phyloP scores from a whole-genome alignment of 2,113 vertebrate species.

The Albula goreensis region DNA sequence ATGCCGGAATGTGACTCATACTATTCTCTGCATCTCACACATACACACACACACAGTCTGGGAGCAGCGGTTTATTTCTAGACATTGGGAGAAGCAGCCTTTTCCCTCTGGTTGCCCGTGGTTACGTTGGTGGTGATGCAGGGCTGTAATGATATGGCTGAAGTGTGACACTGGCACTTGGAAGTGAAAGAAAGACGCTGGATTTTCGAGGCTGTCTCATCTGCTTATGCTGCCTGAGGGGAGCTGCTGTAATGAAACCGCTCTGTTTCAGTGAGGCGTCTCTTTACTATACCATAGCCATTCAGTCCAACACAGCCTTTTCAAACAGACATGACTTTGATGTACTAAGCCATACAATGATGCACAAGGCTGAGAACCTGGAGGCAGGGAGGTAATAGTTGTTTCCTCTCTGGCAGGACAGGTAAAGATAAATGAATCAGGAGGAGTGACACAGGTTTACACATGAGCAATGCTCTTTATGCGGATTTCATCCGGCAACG shows the following conservation, averaged over 20 bases:
- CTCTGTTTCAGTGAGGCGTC: not conserved
- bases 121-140: conserved; percentile 12
- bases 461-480: too few species aligned
- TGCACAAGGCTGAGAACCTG: not conserved
- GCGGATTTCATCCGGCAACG: too few species aligned
- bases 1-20: not conserved
- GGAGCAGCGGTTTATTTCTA: not conserved
- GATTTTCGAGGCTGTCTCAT: not conserved
- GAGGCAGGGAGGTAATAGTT: not conserved
- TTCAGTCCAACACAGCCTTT: not conserved
- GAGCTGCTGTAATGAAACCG: not conserved
- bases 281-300: not conserved
- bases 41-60: not conserved
- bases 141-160: conserved; percentile 15
- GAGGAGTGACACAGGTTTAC: too few species aligned
- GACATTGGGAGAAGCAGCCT: not conserved
- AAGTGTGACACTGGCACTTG: conserved; percentile 5
- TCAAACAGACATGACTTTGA: not conserved
- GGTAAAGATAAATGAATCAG: not conserved
- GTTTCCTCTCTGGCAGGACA: not conserved
- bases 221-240: not conserved
- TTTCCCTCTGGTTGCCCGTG: conserved; percentile 21
- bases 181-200: not conserved
- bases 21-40: not conserved
- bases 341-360: not conserved